A percentile compares a stretch with the other conserved stretches of the same genome.
These are phyloP conservation scores for Drosophila nikananu DNA, from an alignment of 1,140 invertebrate species.

Conservation along the genomic window DNA sequence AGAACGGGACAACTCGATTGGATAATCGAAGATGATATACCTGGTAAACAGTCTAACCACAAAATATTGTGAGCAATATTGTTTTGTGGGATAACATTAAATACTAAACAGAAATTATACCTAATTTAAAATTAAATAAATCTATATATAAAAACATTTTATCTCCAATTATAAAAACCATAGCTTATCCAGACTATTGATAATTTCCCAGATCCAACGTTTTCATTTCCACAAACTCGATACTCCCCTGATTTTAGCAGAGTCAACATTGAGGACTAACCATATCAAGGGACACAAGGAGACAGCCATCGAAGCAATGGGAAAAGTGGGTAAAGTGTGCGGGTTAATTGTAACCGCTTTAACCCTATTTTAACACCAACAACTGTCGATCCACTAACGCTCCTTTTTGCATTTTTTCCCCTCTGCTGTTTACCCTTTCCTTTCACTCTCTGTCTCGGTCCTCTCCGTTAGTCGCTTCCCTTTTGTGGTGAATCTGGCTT, in stretches of 20 bases:
- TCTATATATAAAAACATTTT: not conserved
- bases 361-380: conserved; percentile 44
- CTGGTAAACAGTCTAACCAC: too few species aligned
- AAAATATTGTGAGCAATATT: too few species aligned
- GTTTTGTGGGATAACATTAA: not conserved
- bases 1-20: not conserved
- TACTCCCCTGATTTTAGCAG: not conserved
- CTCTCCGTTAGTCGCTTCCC: conserved; percentile 37
- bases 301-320: not conserved
- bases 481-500: conserved; percentile 60
- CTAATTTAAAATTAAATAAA: not conserved
- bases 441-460: not conserved
- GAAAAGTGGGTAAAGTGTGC: not conserved
- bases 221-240: not conserved
- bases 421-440: conserved; percentile 12
- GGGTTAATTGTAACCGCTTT: conserved; percentile 40
- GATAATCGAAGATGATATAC: conserved; percentile 10
- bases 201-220: too few species aligned
- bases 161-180: too few species aligned
- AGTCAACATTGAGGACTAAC: not conserved
- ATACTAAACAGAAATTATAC: not conserved
- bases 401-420: conserved; percentile 20
- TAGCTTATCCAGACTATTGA: too few species aligned
- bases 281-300: not conserved
- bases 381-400: conserved; percentile 15